These are phyloP conservation scores for Drosophila leontia DNA, from an alignment of 1,140 invertebrate species.

Conservation along the genomic window DNA sequence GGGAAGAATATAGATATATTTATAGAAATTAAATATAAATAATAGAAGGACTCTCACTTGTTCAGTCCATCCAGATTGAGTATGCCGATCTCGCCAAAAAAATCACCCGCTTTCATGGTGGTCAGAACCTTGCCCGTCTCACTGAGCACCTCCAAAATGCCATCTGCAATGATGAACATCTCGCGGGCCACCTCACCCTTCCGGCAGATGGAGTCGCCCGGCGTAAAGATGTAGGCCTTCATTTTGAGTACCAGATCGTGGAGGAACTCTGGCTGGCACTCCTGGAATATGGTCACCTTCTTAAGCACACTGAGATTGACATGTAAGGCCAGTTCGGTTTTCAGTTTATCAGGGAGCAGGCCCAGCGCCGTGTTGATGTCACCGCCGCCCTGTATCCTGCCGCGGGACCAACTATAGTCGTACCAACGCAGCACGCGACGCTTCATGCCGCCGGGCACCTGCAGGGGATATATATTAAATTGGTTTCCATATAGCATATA, in stretches of 20 bases:
- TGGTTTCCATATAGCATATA: not conserved
- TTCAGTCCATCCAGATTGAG: slow-evolving; percentile 97
- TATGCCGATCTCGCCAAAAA: slow-evolving; percentile 99
- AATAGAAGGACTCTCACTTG: slow-evolving; percentile 88
- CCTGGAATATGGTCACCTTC: slow-evolving; percentile 93
- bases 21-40: not conserved
- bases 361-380: slow-evolving; percentile 98
- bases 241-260: slow-evolving; percentile 98
- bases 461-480: not conserved
- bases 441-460: slow-evolving; percentile 97
- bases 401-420: slow-evolving; percentile 98
- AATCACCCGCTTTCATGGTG: slow-evolving; percentile 98
- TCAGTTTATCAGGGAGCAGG: slow-evolving; percentile 96
- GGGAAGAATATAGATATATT: slow-evolving; percentile 85
- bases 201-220: slow-evolving; percentile 97
- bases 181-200: slow-evolving; percentile 97
- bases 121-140: slow-evolving; percentile 96
- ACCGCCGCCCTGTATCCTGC: slow-evolving; percentile 97
- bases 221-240: slow-evolving; percentile 99
- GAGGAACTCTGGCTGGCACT: slow-evolving; percentile 98
- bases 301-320: slow-evolving; percentile 97
- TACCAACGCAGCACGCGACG: slow-evolving; percentile 97
- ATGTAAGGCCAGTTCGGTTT: slow-evolving; percentile 97
- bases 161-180: slow-evolving; percentile 99
- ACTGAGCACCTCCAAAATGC: slow-evolving; percentile 97